Evolutionary conservation across 2,113 vertebrate species (phyloP).

Genomic region (Elephantulus edwardii): DNA sequence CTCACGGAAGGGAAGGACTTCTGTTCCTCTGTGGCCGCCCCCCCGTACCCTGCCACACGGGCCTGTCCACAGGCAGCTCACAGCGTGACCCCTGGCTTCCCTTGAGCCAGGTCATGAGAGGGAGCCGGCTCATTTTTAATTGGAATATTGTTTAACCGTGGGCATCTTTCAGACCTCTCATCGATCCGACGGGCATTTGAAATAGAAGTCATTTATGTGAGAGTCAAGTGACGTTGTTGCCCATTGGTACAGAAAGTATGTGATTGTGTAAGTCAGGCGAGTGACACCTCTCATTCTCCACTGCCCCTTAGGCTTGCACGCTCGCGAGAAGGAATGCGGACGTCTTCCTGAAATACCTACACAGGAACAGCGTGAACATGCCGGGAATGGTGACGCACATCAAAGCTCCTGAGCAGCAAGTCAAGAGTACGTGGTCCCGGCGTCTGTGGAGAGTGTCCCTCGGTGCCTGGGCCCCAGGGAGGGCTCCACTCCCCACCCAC

Average conservation of each 20-base stretch:
- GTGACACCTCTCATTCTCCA: fast-evolving
- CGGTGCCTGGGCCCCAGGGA: too few relatives aligned
- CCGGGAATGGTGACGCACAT: conserved; percentile 98
- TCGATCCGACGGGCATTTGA: background rate
- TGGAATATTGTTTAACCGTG: background rate
- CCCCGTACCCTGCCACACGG: background rate
- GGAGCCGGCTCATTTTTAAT: background rate
- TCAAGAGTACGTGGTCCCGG: conserved; percentile 94
- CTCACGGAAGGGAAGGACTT: background rate
- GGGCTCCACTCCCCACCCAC: too few relatives aligned
- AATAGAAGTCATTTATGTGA: fast-evolving
- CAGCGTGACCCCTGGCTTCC: background rate
- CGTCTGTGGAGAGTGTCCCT: background rate
- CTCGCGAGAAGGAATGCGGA: conserved; percentile 96
- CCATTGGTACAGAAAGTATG: fast-evolving
- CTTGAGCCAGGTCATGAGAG: too few relatives aligned
- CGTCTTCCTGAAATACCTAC: conserved; percentile 98
- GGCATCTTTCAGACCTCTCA: background rate
- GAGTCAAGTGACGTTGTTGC: fast-evolving
- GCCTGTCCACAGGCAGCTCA: background rate
- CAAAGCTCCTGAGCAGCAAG: conserved; percentile 98
- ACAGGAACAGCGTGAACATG: conserved; percentile 99
- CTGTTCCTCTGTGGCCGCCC: background rate
- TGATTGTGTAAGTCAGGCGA: fast-evolving
- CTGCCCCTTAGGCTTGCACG: conserved; percentile 91